Conservation (phyloP, 2,113 vertebrate species). For the Romanogobio albipinnatus region DNA sequence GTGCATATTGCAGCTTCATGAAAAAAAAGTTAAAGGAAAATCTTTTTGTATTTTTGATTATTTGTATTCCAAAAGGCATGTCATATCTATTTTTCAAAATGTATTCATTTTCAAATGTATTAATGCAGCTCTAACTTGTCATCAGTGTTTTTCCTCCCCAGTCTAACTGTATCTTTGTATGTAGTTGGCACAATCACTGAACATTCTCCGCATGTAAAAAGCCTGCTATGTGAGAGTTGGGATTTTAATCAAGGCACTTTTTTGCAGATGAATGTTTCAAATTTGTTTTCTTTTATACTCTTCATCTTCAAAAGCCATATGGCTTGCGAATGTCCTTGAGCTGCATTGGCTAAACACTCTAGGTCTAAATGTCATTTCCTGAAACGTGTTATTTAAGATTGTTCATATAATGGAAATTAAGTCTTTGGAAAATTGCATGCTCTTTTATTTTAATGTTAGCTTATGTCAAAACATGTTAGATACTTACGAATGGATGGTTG, state of each 20-base stretch:
- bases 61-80: slow-evolving; percentile 94
- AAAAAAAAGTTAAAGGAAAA: slow-evolving; percentile 89
- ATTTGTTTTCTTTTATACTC: slow-evolving; percentile 42
- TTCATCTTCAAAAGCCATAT: slow-evolving; percentile 75
- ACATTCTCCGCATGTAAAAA: slow-evolving; percentile 93
- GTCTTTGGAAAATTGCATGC: slow-evolving; percentile 43
- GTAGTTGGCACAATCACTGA: slow-evolving; percentile 93
- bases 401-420: slow-evolving; percentile 85
- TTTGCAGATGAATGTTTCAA: slow-evolving; percentile 81
- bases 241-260: slow-evolving; percentile 85
- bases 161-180: slow-evolving; percentile 90
- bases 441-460: slow-evolving; percentile 28
- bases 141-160: slow-evolving; percentile 71
- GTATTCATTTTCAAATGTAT: slow-evolving; percentile 85
- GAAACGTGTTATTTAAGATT: slow-evolving; percentile 90
- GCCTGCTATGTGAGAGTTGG: slow-evolving; percentile 92
- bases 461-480: slow-evolving; percentile 27
- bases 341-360: slow-evolving; percentile 89
- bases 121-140: slow-evolving; percentile 99
- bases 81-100: slow-evolving; percentile 89
- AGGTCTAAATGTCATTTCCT: slow-evolving; percentile 82
- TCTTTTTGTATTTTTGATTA: slow-evolving; percentile 92
- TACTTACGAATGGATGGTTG: slow-evolving; percentile 30
- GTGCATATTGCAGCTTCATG: slow-evolving; percentile 85
- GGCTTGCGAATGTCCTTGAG: slow-evolving; percentile 85